These are phyloP conservation scores for Xenops minutus DNA, from an alignment of 2,797 vertebrate species.

Conservation along the genomic window DNA sequence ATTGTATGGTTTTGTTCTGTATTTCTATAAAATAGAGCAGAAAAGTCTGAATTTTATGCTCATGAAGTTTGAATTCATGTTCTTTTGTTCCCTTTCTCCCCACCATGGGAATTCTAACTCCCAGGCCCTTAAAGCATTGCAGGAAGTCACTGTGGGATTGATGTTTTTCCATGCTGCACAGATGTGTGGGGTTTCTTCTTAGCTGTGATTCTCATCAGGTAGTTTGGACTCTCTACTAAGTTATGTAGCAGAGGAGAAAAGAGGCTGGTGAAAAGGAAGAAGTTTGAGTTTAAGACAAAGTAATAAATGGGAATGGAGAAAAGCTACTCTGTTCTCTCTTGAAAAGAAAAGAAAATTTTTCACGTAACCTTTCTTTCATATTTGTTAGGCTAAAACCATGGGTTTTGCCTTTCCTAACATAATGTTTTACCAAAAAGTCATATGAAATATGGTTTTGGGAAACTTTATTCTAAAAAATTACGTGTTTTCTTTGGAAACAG, in stretches of 20 bases:
- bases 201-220: conserved; percentile 24
- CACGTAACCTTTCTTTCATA: not conserved
- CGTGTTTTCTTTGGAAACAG: not conserved
- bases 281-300: not conserved
- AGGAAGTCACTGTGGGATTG: not conserved
- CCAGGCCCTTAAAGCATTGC: not conserved
- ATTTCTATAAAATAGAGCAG: not conserved
- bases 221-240: not conserved
- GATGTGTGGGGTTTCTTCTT: not conserved
- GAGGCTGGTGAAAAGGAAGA: not conserved
- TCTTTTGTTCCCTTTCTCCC: not conserved
- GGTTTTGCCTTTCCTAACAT: not conserved
- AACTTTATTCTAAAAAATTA: not conserved
- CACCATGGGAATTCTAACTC: not conserved
- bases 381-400: not conserved
- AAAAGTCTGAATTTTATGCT: not conserved
- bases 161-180: not conserved
- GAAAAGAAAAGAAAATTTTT: not conserved
- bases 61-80: not conserved
- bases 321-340: not conserved
- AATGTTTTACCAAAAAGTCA: not conserved
- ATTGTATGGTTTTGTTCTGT: not conserved
- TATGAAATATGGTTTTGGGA: not conserved
- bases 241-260: not conserved
- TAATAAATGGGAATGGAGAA: not conserved